phyloP scores from a whole-genome alignment of 2,888 invertebrate genomes.

The Drosophila yooni region DNA sequence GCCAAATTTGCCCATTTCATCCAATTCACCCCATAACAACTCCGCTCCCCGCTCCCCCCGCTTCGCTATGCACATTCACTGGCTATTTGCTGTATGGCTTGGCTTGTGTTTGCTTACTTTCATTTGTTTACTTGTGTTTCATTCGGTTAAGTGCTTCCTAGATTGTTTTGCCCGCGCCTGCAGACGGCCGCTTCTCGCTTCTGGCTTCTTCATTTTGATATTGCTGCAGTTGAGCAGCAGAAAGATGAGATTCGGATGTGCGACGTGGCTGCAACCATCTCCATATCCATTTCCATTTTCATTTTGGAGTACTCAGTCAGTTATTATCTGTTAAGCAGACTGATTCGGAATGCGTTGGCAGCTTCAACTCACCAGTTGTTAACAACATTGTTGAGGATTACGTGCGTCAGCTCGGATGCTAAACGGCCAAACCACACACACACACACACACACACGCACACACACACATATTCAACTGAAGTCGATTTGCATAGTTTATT shows the following conservation, averaged over 20 bases:
- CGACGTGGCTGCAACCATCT: background rate
- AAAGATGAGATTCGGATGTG: background rate
- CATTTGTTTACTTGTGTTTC: slow-evolving; percentile 81
- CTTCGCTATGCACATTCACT: slow-evolving; percentile 18
- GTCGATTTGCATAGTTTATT: slow-evolving; percentile 46
- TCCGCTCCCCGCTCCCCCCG: background rate
- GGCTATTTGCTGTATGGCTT: slow-evolving; percentile 72
- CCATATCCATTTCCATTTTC: slow-evolving; percentile 21
- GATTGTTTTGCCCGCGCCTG: slow-evolving; percentile 71
- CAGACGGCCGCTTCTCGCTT: slow-evolving; percentile 22
- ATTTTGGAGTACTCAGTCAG: slow-evolving; percentile 17
- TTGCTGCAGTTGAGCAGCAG: slow-evolving; percentile 8
- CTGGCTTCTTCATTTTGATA: slow-evolving; percentile 16
- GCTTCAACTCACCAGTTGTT: slow-evolving; percentile 51
- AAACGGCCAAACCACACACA: slow-evolving; percentile 28
- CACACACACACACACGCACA: background rate
- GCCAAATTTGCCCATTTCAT: slow-evolving; percentile 7
- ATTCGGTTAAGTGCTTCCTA: slow-evolving; percentile 81
- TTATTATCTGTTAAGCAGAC: slow-evolving; percentile 54
- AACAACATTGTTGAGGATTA: slow-evolving; percentile 67
- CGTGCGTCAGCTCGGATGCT: slow-evolving; percentile 31
- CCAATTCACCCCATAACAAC: background rate
- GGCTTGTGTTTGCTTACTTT: slow-evolving; percentile 75
- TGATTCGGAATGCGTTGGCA: slow-evolving; percentile 26
- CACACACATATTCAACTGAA: background rate